phyloP scores from a whole-genome alignment of 2,113 vertebrate species.

The Hippocampus abdominalis region DNA sequence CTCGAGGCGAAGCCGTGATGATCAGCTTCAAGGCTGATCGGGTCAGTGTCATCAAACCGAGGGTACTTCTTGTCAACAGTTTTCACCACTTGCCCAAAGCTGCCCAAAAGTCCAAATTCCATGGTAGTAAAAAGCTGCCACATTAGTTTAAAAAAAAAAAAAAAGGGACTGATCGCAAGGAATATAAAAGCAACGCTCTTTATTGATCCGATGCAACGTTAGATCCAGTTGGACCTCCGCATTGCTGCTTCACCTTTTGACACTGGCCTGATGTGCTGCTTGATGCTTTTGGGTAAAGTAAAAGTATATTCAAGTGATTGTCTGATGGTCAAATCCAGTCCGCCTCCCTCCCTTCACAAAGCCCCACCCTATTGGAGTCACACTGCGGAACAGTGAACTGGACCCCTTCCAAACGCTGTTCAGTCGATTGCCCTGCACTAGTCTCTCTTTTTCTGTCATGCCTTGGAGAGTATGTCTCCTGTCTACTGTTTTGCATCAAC shows the following conservation, averaged over 20 bases:
- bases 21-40: constrained; percentile 37
- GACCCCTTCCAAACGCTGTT: constrained; percentile 59
- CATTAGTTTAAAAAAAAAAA: constrained; percentile 30
- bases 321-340: constrained; percentile 42
- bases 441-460: constrained; percentile 42
- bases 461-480: constrained; percentile 50
- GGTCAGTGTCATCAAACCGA: not conserved
- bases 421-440: constrained; percentile 65
- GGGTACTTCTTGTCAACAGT: not conserved
- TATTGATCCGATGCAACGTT: constrained; percentile 54
- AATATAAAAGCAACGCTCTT: constrained; percentile 57
- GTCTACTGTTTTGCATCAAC: constrained; percentile 52
- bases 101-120: constrained; percentile 7
- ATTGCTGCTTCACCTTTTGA: constrained; percentile 32
- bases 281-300: constrained; percentile 39
- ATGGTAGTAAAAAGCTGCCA: constrained; percentile 44
- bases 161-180: constrained; percentile 62
- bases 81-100: not conserved
- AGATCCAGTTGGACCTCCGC: constrained; percentile 46
- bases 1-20: constrained; percentile 26
- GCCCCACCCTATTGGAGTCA: constrained; percentile 2
- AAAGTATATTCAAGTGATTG: constrained; percentile 51
- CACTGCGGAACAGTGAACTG: constrained; percentile 56
- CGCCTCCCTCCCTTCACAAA: not conserved
- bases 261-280: constrained; percentile 26